These are phyloP conservation scores for Ooceraea biroi DNA, from an alignment of 1,140 invertebrate species.

Conservation along the genomic window DNA sequence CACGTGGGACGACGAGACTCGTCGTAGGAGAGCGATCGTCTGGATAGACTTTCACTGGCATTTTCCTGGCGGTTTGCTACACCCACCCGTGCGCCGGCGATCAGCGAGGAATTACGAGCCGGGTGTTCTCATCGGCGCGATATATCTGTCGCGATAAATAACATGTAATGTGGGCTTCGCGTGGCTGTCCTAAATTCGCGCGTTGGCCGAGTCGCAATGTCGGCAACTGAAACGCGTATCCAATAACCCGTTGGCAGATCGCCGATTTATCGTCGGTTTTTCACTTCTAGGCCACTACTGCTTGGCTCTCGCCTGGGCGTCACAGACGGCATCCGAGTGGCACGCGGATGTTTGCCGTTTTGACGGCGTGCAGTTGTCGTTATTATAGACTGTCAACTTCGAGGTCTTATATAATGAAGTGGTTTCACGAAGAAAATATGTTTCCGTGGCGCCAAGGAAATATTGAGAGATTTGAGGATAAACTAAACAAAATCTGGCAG, in stretches of 20 bases:
- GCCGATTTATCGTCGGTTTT: conserved; percentile 43
- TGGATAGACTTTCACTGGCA: conserved; percentile 78
- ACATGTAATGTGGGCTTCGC: conserved; percentile 46
- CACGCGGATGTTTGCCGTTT: not conserved
- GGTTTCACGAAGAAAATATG: not conserved
- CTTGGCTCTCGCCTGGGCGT: not conserved
- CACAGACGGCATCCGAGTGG: not conserved
- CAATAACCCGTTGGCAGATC: conserved; percentile 25
- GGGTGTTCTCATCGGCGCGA: conserved; percentile 68
- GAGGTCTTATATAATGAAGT: not conserved
- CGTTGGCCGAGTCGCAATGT: conserved; percentile 10
- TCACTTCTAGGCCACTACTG: not conserved
- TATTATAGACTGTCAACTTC: conserved; percentile 10
- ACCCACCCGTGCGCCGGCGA: conserved; percentile 71
- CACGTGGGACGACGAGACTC: conserved; percentile 71
- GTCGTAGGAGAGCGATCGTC: conserved; percentile 73
- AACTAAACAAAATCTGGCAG: not conserved
- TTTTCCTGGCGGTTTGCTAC: conserved; percentile 64
- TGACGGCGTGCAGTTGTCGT: conserved; percentile 1
- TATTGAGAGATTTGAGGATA: not conserved
- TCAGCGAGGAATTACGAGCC: conserved; percentile 75
- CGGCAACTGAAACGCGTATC: conserved; percentile 22
- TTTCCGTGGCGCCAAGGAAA: not conserved
- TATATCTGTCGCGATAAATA: conserved; percentile 71
- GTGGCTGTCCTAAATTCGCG: conserved; percentile 43